A percentile compares a stretch with the other conserved stretches of the same genome.
phyloP scores from a whole-genome alignment of 2,888 invertebrate species.

The Scaptodrosophila latifasciaeformis region DNA sequence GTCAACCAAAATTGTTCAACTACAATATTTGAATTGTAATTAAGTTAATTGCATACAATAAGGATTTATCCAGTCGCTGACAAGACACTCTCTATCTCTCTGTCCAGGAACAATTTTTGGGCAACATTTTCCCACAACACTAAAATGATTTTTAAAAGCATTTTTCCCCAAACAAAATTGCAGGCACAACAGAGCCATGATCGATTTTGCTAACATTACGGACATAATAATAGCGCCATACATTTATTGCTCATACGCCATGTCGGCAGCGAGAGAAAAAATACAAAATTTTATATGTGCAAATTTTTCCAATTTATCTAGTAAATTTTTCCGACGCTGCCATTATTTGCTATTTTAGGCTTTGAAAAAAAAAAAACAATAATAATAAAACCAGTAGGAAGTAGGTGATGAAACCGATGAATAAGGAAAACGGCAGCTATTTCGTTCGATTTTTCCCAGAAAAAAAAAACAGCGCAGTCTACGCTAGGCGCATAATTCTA shows the following conservation, averaged over 20 bases:
- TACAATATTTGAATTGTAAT: slow-evolving; percentile 40
- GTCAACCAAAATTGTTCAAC: too few relatives aligned
- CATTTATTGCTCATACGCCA: slow-evolving; percentile 58
- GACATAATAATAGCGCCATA: slow-evolving; percentile 45
- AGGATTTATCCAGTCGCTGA: too few relatives aligned
- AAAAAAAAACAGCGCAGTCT: too few relatives aligned
- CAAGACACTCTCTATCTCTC: too few relatives aligned
- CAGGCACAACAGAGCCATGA: slow-evolving; percentile 26
- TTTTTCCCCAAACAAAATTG: neutral
- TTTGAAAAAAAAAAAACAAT: too few relatives aligned
- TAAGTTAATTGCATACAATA: slow-evolving; percentile 47
- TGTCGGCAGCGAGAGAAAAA: slow-evolving; percentile 36
- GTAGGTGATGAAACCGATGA: too few relatives aligned
- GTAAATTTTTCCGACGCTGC: slow-evolving; percentile 31
- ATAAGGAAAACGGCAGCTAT: neutral
- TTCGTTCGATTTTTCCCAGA: too few relatives aligned
- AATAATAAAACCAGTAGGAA: too few relatives aligned
- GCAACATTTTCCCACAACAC: neutral
- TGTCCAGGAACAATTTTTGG: too few relatives aligned
- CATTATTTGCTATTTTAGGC: slow-evolving; percentile 45
- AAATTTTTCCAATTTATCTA: slow-evolving; percentile 43
- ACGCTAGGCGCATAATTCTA: slow-evolving; percentile 61
- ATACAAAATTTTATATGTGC: slow-evolving; percentile 27
- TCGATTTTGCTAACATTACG: slow-evolving; percentile 52
- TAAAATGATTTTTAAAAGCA: slow-evolving; percentile 15